Evolutionary conservation across 2,797 vertebrate genomes (phyloP).

Genomic region (Phrynocephalus guinanensis): DNA sequence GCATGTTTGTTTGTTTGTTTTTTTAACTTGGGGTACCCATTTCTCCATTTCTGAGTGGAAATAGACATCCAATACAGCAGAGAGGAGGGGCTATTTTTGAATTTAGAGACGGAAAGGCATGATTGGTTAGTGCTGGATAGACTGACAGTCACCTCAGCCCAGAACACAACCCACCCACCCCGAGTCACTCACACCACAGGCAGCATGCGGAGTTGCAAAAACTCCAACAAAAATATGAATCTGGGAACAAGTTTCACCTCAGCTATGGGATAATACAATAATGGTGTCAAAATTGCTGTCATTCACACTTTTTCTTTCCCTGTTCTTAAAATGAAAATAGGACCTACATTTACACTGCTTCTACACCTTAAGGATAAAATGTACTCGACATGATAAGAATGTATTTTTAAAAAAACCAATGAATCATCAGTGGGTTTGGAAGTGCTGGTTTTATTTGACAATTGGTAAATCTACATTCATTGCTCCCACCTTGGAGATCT

Average conservation of each 20-base stretch:
- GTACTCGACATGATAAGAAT: background rate
- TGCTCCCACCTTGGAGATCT: background rate
- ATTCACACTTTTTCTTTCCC: background rate
- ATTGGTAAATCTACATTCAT: conserved; percentile 10
- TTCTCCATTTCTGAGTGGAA: background rate
- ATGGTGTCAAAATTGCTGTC: background rate
- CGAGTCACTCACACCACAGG: too few species aligned
- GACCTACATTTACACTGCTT: background rate
- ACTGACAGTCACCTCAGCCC: too few species aligned
- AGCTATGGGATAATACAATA: background rate
- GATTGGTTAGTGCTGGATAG: too few species aligned
- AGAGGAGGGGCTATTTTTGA: too few species aligned
- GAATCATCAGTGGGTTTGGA: background rate
- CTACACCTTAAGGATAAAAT: background rate
- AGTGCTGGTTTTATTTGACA: background rate
- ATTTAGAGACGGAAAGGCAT: too few species aligned
- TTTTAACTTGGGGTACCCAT: background rate
- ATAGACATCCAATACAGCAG: background rate
- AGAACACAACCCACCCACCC: too few species aligned
- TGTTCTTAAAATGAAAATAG: background rate
- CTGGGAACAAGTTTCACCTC: background rate
- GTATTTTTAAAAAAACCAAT: background rate
- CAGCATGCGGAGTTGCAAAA: too few species aligned
- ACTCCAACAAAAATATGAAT: background rate
- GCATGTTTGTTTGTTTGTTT: background rate